Conservation (phyloP, 2,113 vertebrate genomes). For the Zosterops pallidus region DNA sequence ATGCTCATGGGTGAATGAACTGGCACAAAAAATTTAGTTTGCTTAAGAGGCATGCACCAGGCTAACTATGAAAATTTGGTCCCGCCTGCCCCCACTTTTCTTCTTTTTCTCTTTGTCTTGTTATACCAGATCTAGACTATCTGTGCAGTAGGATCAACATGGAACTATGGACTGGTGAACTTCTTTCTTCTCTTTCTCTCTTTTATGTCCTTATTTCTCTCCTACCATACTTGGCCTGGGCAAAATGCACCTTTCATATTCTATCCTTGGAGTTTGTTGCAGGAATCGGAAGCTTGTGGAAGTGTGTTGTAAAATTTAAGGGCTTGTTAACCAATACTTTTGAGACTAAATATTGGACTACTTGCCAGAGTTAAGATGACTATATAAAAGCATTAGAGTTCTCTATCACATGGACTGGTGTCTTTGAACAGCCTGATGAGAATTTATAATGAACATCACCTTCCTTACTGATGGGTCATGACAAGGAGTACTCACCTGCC, state of each 20-base stretch:
- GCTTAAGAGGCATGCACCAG: not conserved
- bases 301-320: not conserved
- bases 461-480: not conserved
- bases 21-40: not conserved
- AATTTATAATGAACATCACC: not conserved
- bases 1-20: accelerated
- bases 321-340: not conserved
- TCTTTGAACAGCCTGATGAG: not conserved
- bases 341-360: not conserved
- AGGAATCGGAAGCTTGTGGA: not conserved
- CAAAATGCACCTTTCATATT: not conserved
- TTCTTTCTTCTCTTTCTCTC: not conserved
- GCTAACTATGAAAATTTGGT: not conserved
- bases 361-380: not conserved
- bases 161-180: not conserved
- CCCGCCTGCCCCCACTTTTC: not conserved
- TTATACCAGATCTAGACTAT: not conserved
- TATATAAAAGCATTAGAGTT: not conserved
- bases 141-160: not conserved
- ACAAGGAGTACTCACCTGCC: accelerated
- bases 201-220: not conserved
- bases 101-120: not conserved
- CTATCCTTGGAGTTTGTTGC: not conserved
- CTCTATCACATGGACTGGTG: not conserved
- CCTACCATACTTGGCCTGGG: not conserved